phyloP scores from a whole-genome alignment of 2,888 invertebrate genomes.

The Helicoverpa assulta region DNA sequence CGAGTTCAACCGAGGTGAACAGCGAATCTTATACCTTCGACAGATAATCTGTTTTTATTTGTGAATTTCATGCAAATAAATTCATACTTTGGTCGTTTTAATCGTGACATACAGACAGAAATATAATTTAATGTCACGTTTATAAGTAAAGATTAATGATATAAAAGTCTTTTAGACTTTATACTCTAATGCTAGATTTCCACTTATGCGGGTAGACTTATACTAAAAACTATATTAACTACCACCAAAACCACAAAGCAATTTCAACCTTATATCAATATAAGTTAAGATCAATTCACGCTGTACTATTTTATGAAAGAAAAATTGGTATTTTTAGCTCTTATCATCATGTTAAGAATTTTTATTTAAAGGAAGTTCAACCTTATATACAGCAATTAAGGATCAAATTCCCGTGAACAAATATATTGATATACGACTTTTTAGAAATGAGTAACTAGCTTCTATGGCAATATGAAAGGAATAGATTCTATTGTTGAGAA shows the following conservation, averaged over 20 bases:
- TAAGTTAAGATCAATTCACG: fast-evolving
- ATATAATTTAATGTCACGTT: neutral
- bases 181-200: slow-evolving; percentile 1
- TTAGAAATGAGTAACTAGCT: neutral
- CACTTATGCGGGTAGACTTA: slow-evolving; percentile 2
- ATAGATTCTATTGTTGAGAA: neutral
- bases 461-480: neutral
- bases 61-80: neutral
- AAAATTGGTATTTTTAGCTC: slow-evolving; percentile 32
- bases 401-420: slow-evolving; percentile 1
- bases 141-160: slow-evolving; percentile 8
- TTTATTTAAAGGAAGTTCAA: neutral
- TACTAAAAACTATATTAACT: neutral
- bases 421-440: slow-evolving; percentile 9
- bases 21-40: too few species aligned
- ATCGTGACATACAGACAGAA: neutral
- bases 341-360: slow-evolving; percentile 17
- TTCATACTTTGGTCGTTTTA: neutral
- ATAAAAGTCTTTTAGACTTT: slow-evolving; percentile 14
- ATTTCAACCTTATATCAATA: neutral
- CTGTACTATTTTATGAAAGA: neutral
- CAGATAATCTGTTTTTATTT: too few species aligned
- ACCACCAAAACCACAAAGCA: neutral
- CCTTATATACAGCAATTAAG: fast-evolving
- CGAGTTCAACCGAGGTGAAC: too few species aligned